Conservation (phyloP, 1,140 invertebrate genomes). For the Microplitis mediator region DNA sequence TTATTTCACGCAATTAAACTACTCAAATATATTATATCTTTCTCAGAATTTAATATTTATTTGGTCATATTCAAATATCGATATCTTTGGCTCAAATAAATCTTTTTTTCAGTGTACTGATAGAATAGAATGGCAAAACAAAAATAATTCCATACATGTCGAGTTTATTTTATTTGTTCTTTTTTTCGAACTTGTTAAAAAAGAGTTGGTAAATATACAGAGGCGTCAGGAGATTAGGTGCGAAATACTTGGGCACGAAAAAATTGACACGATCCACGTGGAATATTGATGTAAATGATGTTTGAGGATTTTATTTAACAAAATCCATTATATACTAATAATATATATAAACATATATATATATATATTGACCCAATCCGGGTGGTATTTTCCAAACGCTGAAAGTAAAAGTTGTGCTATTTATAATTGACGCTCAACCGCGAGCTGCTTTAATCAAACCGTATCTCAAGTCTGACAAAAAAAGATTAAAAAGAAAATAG, state of each 20-base stretch:
- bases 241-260: not conserved
- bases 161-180: not conserved
- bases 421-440: conserved; percentile 9
- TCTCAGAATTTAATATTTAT: no score
- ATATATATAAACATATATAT: conserved; percentile 5
- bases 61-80: no score
- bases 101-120: no score
- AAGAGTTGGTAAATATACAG: not conserved
- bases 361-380: not conserved
- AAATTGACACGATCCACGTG: conserved; percentile 13
- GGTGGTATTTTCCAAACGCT: conserved; percentile 19
- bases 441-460: conserved; percentile 12
- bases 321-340: not conserved
- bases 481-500: not conserved
- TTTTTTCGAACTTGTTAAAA: no score
- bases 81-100: no score
- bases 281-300: conserved; percentile 30
- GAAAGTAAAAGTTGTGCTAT: conserved; percentile 21
- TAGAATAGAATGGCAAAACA: no score
- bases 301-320: conserved; percentile 12
- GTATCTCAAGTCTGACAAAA: not conserved
- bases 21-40: no score
- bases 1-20: no score
- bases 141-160: not conserved
- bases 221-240: conserved; percentile 8